Evolutionary conservation across 2,113 vertebrate species (phyloP).

Genomic region (Laticauda laticaudata): DNA sequence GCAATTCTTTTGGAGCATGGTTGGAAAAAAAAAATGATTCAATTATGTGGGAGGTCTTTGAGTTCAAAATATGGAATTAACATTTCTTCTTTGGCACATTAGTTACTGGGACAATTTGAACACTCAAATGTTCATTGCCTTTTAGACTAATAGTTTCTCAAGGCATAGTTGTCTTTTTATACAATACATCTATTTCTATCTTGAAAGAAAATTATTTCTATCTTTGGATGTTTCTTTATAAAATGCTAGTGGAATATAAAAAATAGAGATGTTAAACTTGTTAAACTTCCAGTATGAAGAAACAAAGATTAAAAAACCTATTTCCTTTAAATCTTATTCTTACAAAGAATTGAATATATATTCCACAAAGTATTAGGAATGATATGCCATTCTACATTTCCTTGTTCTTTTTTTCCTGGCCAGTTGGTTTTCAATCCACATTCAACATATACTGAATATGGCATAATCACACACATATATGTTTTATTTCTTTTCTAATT

Average conservation of each 20-base stretch:
- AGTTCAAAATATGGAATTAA: slow-evolving; percentile 32
- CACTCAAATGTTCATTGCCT: slow-evolving; percentile 12
- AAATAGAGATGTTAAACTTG: slow-evolving; percentile 30
- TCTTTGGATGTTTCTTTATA: slow-evolving; percentile 21
- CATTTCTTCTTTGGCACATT: slow-evolving; percentile 38
- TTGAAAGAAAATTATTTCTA: slow-evolving; percentile 35
- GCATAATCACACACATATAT: neutral
- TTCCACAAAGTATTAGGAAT: slow-evolving; percentile 18
- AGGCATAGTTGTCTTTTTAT: slow-evolving; percentile 22
- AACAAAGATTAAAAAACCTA: slow-evolving; percentile 33
- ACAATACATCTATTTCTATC: neutral
- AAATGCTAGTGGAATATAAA: slow-evolving; percentile 14
- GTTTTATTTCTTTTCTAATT: neutral
- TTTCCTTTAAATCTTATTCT: slow-evolving; percentile 29
- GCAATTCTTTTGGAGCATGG: slow-evolving; percentile 35
- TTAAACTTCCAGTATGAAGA: slow-evolving; percentile 17
- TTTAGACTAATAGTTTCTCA: slow-evolving; percentile 30
- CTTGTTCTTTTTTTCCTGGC: neutral
- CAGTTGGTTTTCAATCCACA: neutral
- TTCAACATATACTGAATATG: neutral
- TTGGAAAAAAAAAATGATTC: slow-evolving; percentile 45
- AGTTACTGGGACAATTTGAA: slow-evolving; percentile 7
- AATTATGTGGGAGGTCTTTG: slow-evolving; percentile 23
- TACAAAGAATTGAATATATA: neutral
- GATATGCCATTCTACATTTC: neutral